Conservation (phyloP, 2,888 invertebrate species). For the Syritta pipiens region DNA sequence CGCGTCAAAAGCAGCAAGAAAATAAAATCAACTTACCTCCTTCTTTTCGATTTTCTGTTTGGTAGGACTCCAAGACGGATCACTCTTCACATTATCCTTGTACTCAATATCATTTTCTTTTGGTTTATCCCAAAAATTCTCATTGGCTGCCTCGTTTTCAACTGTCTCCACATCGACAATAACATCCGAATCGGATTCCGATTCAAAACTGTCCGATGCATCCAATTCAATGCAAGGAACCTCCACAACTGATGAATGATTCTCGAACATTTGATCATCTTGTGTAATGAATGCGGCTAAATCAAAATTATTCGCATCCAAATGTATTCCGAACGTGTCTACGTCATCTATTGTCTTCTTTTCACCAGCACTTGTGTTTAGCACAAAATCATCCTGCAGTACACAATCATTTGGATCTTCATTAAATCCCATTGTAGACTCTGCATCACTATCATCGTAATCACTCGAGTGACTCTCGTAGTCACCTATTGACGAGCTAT, state of each 20-base stretch:
- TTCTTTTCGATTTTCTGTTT: slow-evolving; percentile 69
- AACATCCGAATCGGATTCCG: slow-evolving; percentile 77
- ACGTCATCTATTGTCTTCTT: slow-evolving; percentile 69
- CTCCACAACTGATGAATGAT: not conserved
- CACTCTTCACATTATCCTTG: slow-evolving; percentile 75
- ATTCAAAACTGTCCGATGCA: slow-evolving; percentile 70
- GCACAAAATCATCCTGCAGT: slow-evolving; percentile 71
- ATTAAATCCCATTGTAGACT: slow-evolving; percentile 11
- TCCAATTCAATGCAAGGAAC: not conserved
- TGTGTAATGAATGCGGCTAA: slow-evolving; percentile 78
- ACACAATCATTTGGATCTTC: not conserved
- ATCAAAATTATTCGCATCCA: slow-evolving; percentile 77
- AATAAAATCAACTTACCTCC: slow-evolving; percentile 72
- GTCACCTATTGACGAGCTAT: slow-evolving; percentile 78
- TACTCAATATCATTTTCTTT: slow-evolving; percentile 64
- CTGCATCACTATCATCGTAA: slow-evolving; percentile 74
- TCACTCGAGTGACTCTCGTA: slow-evolving; percentile 79
- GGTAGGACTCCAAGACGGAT: slow-evolving; percentile 77
- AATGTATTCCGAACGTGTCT: slow-evolving; percentile 74
- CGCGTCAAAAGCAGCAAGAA: not conserved
- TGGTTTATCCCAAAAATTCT: slow-evolving; percentile 63
- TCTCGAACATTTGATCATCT: slow-evolving; percentile 74
- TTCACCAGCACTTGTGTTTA: slow-evolving; percentile 72
- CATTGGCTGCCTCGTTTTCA: slow-evolving; percentile 73
- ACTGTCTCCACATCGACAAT: slow-evolving; percentile 78